Percentiles rank a stretch among this genome's conserved stretches.
Conservation (phyloP, 2,113 vertebrate species). For the Spilogale gracilis region DNA sequence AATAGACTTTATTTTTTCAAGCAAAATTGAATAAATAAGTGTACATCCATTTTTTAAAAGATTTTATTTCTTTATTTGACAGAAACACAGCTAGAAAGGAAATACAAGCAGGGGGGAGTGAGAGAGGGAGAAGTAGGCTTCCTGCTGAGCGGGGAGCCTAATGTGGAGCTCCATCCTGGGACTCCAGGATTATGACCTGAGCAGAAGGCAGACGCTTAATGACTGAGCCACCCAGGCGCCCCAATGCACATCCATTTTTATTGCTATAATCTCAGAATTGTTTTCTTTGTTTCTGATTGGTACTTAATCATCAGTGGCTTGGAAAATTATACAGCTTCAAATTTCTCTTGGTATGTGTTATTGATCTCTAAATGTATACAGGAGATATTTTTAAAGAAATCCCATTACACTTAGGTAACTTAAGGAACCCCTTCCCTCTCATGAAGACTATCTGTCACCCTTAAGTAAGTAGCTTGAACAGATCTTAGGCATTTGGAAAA, state of each 20-base stretch:
- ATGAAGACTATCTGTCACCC: background rate
- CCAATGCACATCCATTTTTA: background rate
- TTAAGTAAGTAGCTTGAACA: background rate
- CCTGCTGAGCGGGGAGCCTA: too few relatives aligned
- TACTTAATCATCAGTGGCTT: background rate
- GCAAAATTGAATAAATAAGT: background rate
- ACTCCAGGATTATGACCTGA: too few relatives aligned
- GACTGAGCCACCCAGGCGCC: too few relatives aligned
- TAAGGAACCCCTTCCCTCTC: background rate
- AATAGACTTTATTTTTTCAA: background rate
- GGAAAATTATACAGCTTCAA: background rate
- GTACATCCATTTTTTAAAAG: background rate
- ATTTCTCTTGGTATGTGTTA: background rate
- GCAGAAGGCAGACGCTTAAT: too few relatives aligned
- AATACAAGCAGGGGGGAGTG: too few relatives aligned
- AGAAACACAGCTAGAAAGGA: too few relatives aligned
- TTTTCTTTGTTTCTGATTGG: slow-evolving; percentile 3
- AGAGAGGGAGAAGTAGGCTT: too few relatives aligned
- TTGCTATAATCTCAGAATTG: background rate
- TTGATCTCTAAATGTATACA: background rate
- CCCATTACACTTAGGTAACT: background rate
- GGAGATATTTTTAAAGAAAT: background rate
- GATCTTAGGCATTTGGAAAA: background rate
- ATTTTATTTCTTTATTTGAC: too few relatives aligned
- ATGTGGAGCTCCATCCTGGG: too few relatives aligned